A percentile compares a stretch with the other conserved stretches of the same genome.
Evolutionary conservation across 2,113 vertebrate genomes (phyloP).

Genomic region (Hirundichthys speculiger): DNA sequence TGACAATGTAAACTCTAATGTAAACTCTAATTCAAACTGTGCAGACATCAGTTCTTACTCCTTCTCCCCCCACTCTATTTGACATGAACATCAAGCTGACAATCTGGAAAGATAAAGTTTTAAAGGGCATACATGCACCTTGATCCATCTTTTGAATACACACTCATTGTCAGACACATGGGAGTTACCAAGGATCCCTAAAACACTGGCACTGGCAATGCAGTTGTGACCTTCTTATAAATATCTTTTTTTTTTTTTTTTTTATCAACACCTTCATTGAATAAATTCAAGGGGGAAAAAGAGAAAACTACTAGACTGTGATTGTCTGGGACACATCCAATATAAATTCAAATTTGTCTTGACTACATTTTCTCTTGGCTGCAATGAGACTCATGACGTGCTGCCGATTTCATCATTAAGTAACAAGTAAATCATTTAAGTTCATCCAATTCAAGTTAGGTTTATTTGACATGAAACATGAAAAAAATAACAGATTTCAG

Average conservation of each 20-base stretch:
- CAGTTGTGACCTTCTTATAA: neutral
- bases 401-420: too few species aligned
- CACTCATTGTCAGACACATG: constrained; percentile 61
- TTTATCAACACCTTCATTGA: too few species aligned
- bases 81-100: constrained; percentile 40
- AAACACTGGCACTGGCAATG: constrained; percentile 64
- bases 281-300: too few species aligned
- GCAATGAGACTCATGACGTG: too few species aligned
- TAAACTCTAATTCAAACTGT: constrained; percentile 63
- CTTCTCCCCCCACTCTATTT: constrained; percentile 29
- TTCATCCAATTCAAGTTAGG: too few species aligned
- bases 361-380: too few species aligned
- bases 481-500: too few species aligned
- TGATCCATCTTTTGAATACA: constrained; percentile 57
- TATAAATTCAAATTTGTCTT: too few species aligned
- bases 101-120: constrained; percentile 55
- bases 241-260: neutral
- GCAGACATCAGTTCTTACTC: constrained; percentile 39
- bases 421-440: too few species aligned
- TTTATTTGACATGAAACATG: too few species aligned
- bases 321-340: too few species aligned
- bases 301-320: too few species aligned
- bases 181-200: constrained; percentile 47
- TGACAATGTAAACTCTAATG: constrained; percentile 47
- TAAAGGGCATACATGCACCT: constrained; percentile 40